These are phyloP conservation scores for Eublepharis macularius DNA, from an alignment of 2,113 vertebrate species.

Conservation along the genomic window DNA sequence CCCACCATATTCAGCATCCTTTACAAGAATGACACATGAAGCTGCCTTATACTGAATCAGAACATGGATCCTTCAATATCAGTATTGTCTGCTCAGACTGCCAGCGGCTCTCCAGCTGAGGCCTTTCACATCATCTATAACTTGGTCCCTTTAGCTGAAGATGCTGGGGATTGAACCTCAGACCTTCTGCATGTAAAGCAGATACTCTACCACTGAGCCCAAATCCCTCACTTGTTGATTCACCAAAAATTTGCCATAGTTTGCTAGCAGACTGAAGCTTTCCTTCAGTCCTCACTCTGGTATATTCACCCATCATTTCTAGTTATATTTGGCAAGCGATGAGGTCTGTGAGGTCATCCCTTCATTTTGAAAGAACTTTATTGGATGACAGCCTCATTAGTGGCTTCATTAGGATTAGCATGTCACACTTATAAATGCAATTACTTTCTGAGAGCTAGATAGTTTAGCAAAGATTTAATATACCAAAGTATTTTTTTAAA, in stretches of 20 bases:
- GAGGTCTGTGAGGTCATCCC: neutral
- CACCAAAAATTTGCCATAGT: neutral
- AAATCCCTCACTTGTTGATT: neutral
- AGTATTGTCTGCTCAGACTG: too few relatives aligned
- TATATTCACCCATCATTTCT: neutral
- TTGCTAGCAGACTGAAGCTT: neutral
- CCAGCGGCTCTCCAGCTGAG: too few relatives aligned
- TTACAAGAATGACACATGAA: too few relatives aligned
- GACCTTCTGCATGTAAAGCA: too few relatives aligned
- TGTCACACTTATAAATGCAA: conserved; percentile 38
- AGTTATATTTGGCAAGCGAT: neutral
- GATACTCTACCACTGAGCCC: too few relatives aligned
- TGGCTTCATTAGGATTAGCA: rapidly evolving
- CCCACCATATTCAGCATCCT: neutral
- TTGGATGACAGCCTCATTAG: conserved; percentile 23
- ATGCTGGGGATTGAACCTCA: too few relatives aligned
- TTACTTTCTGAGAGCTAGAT: conserved; percentile 40
- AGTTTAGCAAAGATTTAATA: conserved; percentile 47
- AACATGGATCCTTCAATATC: too few relatives aligned
- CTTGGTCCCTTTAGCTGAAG: too few relatives aligned
- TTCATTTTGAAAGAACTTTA: neutral
- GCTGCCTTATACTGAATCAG: too few relatives aligned
- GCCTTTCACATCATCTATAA: too few relatives aligned
- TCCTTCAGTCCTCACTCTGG: neutral
- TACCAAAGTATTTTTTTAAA: conserved; percentile 33